Percentiles rank a stretch among this genome's conserved stretches.
phyloP scores from a whole-genome alignment of 1,140 invertebrate genomes.

The Phortica variegata region DNA sequence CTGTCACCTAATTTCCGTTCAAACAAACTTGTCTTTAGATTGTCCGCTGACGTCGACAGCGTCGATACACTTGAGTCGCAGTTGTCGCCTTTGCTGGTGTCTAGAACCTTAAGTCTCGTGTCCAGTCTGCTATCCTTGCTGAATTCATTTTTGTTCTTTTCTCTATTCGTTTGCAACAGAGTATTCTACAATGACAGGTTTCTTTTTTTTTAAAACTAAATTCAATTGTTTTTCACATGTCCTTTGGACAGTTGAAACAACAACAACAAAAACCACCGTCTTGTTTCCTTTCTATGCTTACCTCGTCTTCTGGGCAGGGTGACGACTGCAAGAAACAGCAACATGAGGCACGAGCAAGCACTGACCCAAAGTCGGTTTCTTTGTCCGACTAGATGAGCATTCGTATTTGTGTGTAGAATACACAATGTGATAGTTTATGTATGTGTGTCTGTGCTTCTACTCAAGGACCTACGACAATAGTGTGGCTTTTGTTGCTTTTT shows the following conservation, averaged over 20 bases:
- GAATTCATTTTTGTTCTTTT: no score
- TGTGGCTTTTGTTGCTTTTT: constrained; percentile 23
- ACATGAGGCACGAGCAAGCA: no score
- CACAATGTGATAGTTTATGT: no score
- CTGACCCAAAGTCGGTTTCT: background rate
- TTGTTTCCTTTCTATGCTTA: background rate
- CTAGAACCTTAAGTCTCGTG: background rate
- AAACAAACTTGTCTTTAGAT: constrained; percentile 36
- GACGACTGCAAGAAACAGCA: no score
- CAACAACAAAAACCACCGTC: no score
- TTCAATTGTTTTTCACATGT: no score
- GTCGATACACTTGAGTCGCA: constrained; percentile 34
- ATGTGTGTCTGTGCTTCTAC: constrained; percentile 16
- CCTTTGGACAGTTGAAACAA: no score
- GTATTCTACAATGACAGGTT: no score
- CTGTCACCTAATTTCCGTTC: constrained; percentile 54
- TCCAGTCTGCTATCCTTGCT: background rate
- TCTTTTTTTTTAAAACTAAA: no score
- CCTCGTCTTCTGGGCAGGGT: background rate
- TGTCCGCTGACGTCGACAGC: constrained; percentile 13
- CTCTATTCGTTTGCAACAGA: no score
- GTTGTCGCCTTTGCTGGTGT: background rate
- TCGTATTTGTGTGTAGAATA: no score
- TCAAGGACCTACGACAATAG: constrained; percentile 48
- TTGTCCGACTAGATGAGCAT: constrained; percentile 11